phyloP scores from a whole-genome alignment of 1,140 invertebrate species.

The Sitobion miscanthi region DNA sequence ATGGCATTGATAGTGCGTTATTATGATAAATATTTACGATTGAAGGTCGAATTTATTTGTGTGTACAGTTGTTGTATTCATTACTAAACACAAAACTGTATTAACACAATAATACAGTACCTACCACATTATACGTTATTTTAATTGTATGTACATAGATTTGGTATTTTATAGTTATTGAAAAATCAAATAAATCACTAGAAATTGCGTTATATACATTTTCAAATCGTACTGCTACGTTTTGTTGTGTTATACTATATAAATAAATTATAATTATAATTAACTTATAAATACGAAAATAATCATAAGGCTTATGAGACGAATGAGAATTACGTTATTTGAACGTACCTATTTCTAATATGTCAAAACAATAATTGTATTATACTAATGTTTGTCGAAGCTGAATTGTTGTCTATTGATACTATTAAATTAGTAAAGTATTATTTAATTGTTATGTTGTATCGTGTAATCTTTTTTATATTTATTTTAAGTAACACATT shows the following conservation, averaged over 20 bases:
- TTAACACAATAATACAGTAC: background rate
- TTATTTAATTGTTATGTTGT: too few relatives aligned
- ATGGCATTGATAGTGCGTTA: constrained; percentile 11
- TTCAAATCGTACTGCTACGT: background rate
- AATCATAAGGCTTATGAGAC: too few relatives aligned
- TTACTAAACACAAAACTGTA: background rate
- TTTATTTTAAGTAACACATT: too few relatives aligned
- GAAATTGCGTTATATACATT: background rate
- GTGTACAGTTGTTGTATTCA: background rate
- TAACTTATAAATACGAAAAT: background rate
- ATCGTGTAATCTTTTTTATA: too few relatives aligned
- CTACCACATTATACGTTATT: background rate
- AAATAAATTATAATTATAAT: background rate
- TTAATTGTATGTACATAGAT: background rate
- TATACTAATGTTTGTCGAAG: too few relatives aligned
- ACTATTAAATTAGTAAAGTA: too few relatives aligned
- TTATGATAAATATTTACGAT: background rate
- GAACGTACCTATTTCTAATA: too few relatives aligned
- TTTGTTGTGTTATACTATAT: background rate
- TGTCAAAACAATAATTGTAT: too few relatives aligned
- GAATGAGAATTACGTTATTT: too few relatives aligned
- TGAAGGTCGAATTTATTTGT: constrained; percentile 22
- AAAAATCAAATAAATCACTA: background rate
- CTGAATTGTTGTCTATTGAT: too few relatives aligned
- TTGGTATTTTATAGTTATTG: background rate